Conservation (phyloP, 2,888 invertebrate genomes). For the Aspidiotus rigidus region DNA sequence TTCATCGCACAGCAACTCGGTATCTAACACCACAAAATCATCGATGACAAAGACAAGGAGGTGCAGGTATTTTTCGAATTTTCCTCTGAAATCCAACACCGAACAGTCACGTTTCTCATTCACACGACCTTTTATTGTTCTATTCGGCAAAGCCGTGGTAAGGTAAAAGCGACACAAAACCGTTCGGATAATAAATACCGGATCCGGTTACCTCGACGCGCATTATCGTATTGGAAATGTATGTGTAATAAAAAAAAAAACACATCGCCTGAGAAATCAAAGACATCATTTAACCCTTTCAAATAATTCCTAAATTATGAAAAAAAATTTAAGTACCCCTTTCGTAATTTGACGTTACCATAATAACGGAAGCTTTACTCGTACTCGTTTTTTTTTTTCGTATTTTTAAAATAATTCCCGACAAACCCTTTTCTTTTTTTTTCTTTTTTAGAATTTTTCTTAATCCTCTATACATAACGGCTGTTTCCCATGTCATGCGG, state of each 20-base stretch:
- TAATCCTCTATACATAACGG: conserved; percentile 33
- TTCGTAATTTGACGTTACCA: conserved; percentile 23
- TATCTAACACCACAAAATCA: too few species aligned
- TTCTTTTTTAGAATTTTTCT: conserved; percentile 31
- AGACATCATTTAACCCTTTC: conserved; percentile 19
- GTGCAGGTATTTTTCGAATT: too few species aligned
- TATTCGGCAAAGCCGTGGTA: too few species aligned
- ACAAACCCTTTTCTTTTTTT: conserved; percentile 14
- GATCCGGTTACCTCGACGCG: background rate
- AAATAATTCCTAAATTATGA: conserved; percentile 22
- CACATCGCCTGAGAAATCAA: background rate
- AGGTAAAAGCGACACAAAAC: too few species aligned
- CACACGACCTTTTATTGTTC: too few species aligned
- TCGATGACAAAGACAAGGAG: too few species aligned
- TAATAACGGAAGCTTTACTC: conserved; percentile 28
- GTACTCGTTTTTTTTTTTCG: conserved; percentile 8
- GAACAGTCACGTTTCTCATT: too few species aligned
- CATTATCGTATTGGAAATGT: too few species aligned
- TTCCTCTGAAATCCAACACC: too few species aligned
- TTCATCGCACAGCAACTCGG: too few species aligned
- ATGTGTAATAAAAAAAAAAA: too few species aligned
- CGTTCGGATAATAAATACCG: background rate
- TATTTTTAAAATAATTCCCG: conserved; percentile 28
- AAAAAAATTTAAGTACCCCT: conserved; percentile 31
- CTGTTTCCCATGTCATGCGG: conserved; percentile 35